Evolutionary conservation across 2,113 vertebrate genomes (phyloP), one percentile per base, ranked within the genome.

Genomic region (Mystacornis crossleyi): DNA sequence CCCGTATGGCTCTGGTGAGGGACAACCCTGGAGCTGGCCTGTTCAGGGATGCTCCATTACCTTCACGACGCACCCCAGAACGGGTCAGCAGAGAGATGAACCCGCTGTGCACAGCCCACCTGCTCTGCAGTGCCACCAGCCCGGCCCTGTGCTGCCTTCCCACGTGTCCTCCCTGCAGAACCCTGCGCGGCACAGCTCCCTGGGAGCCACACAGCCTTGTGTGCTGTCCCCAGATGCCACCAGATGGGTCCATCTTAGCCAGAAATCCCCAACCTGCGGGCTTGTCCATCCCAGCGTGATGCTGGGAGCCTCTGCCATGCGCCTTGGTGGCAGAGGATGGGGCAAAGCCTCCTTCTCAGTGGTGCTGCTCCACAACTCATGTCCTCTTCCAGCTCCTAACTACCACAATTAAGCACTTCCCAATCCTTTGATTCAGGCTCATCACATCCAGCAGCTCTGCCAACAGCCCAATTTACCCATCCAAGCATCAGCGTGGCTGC

Each of bases 281-380:
- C 1, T 34, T 2, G 1, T 34, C 26, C 45, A 17, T 43, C 21
- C 16, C 58, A 33, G 31, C 0, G 0, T 2, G 15, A 34, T 42
- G 38, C 50, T 45, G 36, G 33, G 14, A 66, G 38, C 33, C 45
- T 36, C 43, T 82, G 28, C 58, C 3, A 2, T 5, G 42, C 69
- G 38, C 50, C 65, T 33, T 15, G 71, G 70, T 6, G 5, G 85
- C 43, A 38, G 71, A 13, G 34, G 51, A 13, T 51, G 65, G 24
- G 47, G 58, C 6, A 19, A 73, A 91, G 54, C 23, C 87, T 53
- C 10, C 3, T 24, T 51, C 71, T n/a, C 71, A 28, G 42, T 3
- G 11, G 45, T 40, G 55, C 83, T 77, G 67, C 77, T 51, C 73
- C 7, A 2, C 17, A 15, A 69, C 62, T 81, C 81, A 60, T 18